A percentile compares a stretch with the other conserved stretches of the same genome.
Conservation (phyloP, 2,797 vertebrate species). For the Artibeus jamaicensis region DNA sequence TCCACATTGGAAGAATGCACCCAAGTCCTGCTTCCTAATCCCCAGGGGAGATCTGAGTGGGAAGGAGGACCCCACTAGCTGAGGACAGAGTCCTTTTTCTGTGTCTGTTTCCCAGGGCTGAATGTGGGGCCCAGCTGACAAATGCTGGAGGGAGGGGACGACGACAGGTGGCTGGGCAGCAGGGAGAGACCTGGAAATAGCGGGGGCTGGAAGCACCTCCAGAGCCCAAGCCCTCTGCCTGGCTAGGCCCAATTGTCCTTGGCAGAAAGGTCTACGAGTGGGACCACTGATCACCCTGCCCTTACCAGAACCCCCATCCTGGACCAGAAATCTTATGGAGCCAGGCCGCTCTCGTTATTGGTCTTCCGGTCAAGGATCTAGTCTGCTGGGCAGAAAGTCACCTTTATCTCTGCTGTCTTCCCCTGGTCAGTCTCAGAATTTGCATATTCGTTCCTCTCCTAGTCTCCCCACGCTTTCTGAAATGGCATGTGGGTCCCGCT, state of each 20-base stretch:
- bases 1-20: conserved; percentile 32
- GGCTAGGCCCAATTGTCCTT: background rate
- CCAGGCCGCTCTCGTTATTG: background rate
- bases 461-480: background rate
- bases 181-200: background rate
- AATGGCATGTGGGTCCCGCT: background rate
- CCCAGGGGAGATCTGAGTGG: background rate
- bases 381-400: background rate
- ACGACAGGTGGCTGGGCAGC: background rate
- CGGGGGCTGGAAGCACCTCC: background rate
- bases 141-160: background rate
- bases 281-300: too few species aligned
- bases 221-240: background rate
- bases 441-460: background rate
- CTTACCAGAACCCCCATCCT: background rate
- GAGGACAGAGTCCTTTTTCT: background rate
- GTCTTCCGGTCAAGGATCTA: background rate
- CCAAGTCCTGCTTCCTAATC: conserved; percentile 36
- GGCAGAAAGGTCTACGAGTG: background rate
- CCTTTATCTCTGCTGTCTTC: background rate
- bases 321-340: background rate
- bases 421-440: background rate
- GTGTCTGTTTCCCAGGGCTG: background rate
- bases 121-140: background rate
- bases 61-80: background rate